Base-by-base conservation (phyloP, 2,797 vertebrate genomes). In the Lepus oiostolus region DNA sequence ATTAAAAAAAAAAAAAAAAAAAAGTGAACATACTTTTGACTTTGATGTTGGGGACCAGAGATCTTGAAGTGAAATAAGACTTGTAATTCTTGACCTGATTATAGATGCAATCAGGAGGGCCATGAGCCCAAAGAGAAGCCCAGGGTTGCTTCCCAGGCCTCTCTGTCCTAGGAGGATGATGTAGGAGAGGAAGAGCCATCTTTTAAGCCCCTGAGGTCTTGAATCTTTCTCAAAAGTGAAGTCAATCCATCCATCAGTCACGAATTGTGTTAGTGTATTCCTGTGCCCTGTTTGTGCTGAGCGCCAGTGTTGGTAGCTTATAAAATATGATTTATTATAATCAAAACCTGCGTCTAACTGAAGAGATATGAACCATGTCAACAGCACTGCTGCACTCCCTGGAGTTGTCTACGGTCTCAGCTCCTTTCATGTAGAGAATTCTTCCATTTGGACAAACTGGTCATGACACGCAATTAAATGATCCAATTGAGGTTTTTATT, bases 151-250 rank as follows among this genome's bases (percentile, higher is more conserved):
- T 79, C 68, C 21, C 14, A 14, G 50, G 74, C 50, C 71, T 71
- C 19, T 62, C 11, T 19, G 42, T 4, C 1, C 63, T 7, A 26
- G 17, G 60, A n/a, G 74, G 32, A 58, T 21, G 62, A 16, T 0
- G 5, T 3, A 17, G 21, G 42, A 86, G 42, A 32, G 50, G 71
- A 72, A 67, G 54, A 76, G 62, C 30, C 16, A 2, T 26, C n/a
- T 80, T 70, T 90, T 65, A 89, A 85, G 38, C 2, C 4, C 32
- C 24, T 11, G 42, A 22, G 65, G 42, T 21, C 76, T 77, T 65
- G 14, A 47, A 21, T 62, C n/a, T 83, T 62, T 91, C 74, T 85
- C 54, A 80, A 30, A 85, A 72, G 52, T 90, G 60, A 94, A 93
- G 50, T 92, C 70, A 54, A 4, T 62, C 42, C 16, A 16, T 65